These are phyloP conservation scores for Macaca mulatta DNA, from an alignment of 2,113 vertebrate species.

Conservation along the genomic window DNA sequence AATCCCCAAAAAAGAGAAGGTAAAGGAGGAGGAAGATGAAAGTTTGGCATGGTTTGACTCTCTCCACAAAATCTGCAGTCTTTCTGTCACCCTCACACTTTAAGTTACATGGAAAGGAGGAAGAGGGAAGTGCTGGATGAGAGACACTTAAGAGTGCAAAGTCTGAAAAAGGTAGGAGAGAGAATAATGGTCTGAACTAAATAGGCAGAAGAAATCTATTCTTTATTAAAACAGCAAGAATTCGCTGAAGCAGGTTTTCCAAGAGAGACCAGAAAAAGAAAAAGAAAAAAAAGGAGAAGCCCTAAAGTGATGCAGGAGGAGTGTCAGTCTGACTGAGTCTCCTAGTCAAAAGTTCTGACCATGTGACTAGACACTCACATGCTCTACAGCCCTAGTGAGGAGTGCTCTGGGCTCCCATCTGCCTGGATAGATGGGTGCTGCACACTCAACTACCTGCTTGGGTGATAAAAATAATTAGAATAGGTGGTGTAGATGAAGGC, in stretches of 20 bases:
- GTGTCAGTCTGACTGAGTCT: background rate
- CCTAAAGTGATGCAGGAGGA: background rate
- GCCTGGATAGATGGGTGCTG: background rate
- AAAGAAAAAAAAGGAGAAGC: background rate
- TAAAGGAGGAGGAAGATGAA: background rate
- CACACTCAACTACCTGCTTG: background rate
- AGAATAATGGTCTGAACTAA: background rate
- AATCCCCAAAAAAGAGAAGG: background rate
- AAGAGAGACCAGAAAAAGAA: background rate
- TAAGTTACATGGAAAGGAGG: background rate
- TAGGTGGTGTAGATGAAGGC: background rate
- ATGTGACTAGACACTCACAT: background rate
- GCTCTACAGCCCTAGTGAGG: background rate
- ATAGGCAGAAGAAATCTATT: conserved; percentile 4
- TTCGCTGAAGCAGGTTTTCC: background rate
- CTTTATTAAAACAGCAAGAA: background rate
- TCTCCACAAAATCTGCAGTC: background rate
- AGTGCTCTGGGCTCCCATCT: background rate
- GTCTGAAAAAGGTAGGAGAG: background rate
- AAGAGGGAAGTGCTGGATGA: background rate
- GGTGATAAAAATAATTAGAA: background rate
- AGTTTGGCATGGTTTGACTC: background rate
- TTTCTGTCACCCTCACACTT: background rate
- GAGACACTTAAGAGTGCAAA: background rate
- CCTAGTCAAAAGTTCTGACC: background rate